Evolutionary conservation across 2,113 vertebrate species (phyloP), one percentile per base, ranked within the genome.

Genomic region (Mustelus asterias): DNA sequence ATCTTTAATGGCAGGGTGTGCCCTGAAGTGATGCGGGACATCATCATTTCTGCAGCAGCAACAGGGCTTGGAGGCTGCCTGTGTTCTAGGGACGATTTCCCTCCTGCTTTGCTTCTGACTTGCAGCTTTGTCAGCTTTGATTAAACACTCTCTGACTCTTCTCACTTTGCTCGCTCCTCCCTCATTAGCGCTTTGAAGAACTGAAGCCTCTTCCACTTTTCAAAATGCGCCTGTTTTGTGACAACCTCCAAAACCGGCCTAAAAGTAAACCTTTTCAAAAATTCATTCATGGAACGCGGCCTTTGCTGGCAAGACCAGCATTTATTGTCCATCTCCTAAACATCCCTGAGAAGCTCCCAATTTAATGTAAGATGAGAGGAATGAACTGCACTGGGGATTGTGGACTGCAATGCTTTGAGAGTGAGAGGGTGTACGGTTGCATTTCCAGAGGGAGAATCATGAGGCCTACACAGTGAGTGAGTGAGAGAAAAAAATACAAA

Each of bases 21-120:
- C 0, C 29, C 0, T 18, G 20, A 16, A 2, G 48, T 9, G 0
- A 0, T 0, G 37, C 16, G 8, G 22, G 37, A n/a, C 89, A 37
- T 6, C 2, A 24, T 72, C 80, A 0, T 0, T 95, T 95, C 95
- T 89, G 63, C 54, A 26, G 54, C 0, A 76, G 72, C 0, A 76
- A 24, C 72, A 89, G 29, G n/a, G 88, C 24, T 14, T 41, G 33
- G 1, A 20, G 1, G 1, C 60, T 24, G 86, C 18, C 63, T 29
- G 70, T 1, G 48, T 41, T 92, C 0, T 5, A 63, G 60, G 54
- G 33, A 0, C 33, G 33, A 96, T 65, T 20, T 0, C 8, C 29
- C 29, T 69, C 0, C 96, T 85, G 0, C 29, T 1, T 7, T 0
- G 11, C 85, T 6, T 26, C 26, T 58, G 16, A 72, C 58, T 29